phyloP scores from a whole-genome alignment of 2,888 invertebrate species.

The Ichneumoninae sp. region DNA sequence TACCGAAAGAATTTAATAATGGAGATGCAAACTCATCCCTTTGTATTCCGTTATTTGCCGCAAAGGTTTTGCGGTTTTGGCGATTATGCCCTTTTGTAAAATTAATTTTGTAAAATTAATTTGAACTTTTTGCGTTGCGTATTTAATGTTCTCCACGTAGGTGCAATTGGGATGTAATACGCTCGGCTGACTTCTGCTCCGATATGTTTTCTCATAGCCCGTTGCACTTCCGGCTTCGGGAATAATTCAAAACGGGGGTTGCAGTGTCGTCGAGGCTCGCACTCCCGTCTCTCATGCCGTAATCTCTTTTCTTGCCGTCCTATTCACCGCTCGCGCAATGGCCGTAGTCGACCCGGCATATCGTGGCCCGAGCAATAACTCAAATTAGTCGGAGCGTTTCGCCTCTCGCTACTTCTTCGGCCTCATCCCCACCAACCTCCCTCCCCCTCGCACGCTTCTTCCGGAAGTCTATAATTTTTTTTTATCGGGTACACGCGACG shows the following conservation, averaged over 20 bases:
- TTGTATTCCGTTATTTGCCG: conserved; percentile 31
- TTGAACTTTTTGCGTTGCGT: background rate
- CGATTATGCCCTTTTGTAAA: background rate
- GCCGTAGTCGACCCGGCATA: conserved; percentile 60
- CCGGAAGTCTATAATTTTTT: conserved; percentile 66
- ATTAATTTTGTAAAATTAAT: background rate
- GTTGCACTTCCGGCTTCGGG: conserved; percentile 52
- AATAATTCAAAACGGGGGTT: conserved; percentile 65
- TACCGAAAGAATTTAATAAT: conserved; percentile 73
- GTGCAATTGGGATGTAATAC: conserved; percentile 38
- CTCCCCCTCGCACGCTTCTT: conserved; percentile 41
- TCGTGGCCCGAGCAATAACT: conserved; percentile 67
- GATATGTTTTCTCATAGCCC: conserved; percentile 59
- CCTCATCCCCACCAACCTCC: background rate
- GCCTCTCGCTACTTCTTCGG: conserved; percentile 41
- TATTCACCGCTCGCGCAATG: conserved; percentile 53
- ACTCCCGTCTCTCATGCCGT: conserved; percentile 59
- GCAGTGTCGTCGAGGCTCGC: conserved; percentile 21
- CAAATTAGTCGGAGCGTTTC: conserved; percentile 68
- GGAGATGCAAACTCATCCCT: conserved; percentile 28
- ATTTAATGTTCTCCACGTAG: conserved; percentile 1
- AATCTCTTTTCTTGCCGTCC: conserved; percentile 70
- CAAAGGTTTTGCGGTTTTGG: background rate
- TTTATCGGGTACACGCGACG: conserved; percentile 61
- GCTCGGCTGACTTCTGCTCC: conserved; percentile 35